phyloP scores from a whole-genome alignment of 1,140 invertebrate species.

The Lepidurus apus region DNA sequence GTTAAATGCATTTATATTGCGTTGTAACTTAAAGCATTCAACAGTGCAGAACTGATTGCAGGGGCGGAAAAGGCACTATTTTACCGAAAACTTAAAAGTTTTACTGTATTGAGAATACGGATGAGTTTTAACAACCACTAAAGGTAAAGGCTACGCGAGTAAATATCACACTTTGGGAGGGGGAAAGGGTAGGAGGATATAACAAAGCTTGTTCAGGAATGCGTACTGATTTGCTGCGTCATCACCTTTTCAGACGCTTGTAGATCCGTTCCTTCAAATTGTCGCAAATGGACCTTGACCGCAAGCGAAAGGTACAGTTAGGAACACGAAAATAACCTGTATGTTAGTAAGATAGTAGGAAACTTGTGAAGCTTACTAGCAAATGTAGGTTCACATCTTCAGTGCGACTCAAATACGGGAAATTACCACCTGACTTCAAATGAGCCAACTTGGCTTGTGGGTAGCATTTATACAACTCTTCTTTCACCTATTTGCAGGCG shows the following conservation, averaged over 20 bases:
- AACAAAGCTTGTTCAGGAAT: background rate
- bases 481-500: conserved; percentile 45
- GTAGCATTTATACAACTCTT: conserved; percentile 82
- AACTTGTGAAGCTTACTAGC: conserved; percentile 55
- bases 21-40: background rate
- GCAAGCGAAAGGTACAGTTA: conserved; percentile 1
- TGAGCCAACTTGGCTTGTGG: conserved; percentile 81
- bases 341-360: conserved; percentile 4
- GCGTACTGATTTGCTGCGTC: background rate
- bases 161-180: conserved; percentile 1
- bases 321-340: background rate
- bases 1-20: background rate
- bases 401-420: conserved; percentile 81
- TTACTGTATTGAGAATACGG: conserved; percentile 3
- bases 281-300: conserved; percentile 53
- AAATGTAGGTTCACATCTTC: conserved; percentile 87
- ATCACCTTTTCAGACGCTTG: conserved; percentile 19
- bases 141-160: background rate
- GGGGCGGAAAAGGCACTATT: background rate
- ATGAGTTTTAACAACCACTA: background rate
- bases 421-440: conserved; percentile 83
- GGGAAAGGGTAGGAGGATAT: background rate
- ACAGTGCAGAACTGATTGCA: background rate
- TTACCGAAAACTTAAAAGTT: background rate
- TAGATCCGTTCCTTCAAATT: conserved; percentile 50